These are phyloP conservation scores for Sebastes iracundus DNA, from an alignment of 2,797 vertebrate species.

Conservation along the genomic window DNA sequence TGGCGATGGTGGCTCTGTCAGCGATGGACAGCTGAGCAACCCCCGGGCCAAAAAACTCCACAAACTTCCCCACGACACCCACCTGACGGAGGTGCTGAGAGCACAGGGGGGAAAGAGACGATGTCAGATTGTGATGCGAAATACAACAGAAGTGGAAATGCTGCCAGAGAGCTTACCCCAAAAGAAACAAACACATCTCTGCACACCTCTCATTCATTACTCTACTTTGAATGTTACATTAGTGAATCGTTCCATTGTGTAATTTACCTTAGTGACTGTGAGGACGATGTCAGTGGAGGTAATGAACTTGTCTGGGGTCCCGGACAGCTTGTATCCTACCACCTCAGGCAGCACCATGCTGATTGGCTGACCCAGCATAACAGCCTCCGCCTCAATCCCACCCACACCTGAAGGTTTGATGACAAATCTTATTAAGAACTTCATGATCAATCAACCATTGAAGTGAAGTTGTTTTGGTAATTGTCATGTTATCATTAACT, in stretches of 20 bases:
- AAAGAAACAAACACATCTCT: background rate
- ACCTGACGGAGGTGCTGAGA: conserved; percentile 88
- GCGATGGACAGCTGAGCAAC: conserved; percentile 95
- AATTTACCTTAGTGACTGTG: conserved; percentile 94
- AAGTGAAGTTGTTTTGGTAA: background rate
- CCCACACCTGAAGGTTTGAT: conserved; percentile 87
- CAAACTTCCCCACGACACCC: conserved; percentile 96
- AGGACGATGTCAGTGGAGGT: conserved; percentile 99
- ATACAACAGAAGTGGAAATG: background rate
- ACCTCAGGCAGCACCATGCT: conserved; percentile 98
- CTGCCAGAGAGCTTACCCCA: background rate
- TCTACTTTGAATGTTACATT: background rate
- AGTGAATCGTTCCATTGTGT: background rate
- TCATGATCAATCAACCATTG: background rate
- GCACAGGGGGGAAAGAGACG: background rate
- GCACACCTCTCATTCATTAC: background rate
- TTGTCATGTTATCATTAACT: background rate
- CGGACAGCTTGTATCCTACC: conserved; percentile 91
- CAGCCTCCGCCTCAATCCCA: conserved; percentile 97
- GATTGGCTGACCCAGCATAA: conserved; percentile 98
- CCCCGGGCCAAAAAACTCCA: conserved; percentile 96
- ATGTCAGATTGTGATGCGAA: background rate
- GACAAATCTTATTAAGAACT: background rate
- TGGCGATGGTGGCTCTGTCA: conserved; percentile 96
- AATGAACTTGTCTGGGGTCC: conserved; percentile 88